Evolutionary conservation across 2,797 vertebrate genomes (phyloP), one percentile per base, ranked within the genome.

Genomic region (Nannoperca obscura): DNA sequence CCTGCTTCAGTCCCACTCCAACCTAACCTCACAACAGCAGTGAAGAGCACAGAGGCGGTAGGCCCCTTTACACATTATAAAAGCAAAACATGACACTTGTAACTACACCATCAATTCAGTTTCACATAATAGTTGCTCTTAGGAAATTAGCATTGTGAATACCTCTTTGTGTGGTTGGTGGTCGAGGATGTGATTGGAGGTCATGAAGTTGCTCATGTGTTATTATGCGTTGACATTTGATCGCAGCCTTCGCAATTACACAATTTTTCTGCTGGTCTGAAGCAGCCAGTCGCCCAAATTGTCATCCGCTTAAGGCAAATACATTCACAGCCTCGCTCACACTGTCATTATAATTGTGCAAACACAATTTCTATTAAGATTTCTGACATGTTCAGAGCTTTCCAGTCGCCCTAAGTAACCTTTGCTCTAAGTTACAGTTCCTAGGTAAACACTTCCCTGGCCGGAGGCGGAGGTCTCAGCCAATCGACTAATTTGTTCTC

Each of bases 401-500:
- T 83, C 59, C 72, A 72, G 86, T 89, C 84, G 84, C 62, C 69
- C 49, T n/a, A 44, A 52, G 72, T 88, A 75, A 91, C 89, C 86
- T 92, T 88, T 80, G 63, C 80, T 68, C 42, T 49, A 65, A 72
- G 74, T 77, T 80, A 49, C 73, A 84, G 81, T 82, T 88, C 80
- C 61, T 64, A 36, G 74, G 72, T 82, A 90, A 93, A 92, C 82
- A 89, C 78, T 83, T 72, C 60, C 34, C 22, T 76, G 83, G 78
- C 84, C 27, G 7, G 80, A 83, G 86, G 85, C 70, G 14, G 57
- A 77, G 76, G 86, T 78, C 81, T 53, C 76, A 81, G 78, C 81
- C 80, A 81, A 84, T 86, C 65, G 67, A 86, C 88, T 92, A 81
- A 87, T 93, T 94, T 90, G 89, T 91, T 90, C 87, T 90, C 85